A percentile compares a stretch with the other conserved stretches of the same genome.
These are phyloP conservation scores for Xestia ashworthii DNA, from an alignment of 2,888 invertebrate genomes.

Conservation along the genomic window DNA sequence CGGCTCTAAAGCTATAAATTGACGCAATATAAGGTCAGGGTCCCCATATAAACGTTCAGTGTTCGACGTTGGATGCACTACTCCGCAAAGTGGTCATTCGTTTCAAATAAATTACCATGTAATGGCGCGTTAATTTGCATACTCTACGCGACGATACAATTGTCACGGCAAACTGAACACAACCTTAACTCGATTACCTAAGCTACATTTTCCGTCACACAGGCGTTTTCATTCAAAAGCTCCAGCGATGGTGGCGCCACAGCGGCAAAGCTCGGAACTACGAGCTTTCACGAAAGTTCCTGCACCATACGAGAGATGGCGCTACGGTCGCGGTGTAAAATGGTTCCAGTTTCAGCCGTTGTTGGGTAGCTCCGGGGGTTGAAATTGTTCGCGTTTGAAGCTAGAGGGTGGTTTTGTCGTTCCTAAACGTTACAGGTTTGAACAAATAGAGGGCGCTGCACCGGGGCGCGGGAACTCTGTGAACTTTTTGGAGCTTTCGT, in stretches of 20 bases:
- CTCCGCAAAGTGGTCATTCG: slow-evolving; percentile 90
- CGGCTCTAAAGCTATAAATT: slow-evolving; percentile 88
- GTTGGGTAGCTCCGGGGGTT: slow-evolving; percentile 73
- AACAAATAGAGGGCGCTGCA: slow-evolving; percentile 76
- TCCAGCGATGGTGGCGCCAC: slow-evolving; percentile 76
- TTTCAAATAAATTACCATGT: slow-evolving; percentile 91
- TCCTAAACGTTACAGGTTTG: slow-evolving; percentile 59
- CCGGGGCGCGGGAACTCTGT: slow-evolving; percentile 7
- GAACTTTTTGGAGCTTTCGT: slow-evolving; percentile 41
- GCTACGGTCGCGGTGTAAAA: slow-evolving; percentile 71
- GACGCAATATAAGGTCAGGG: slow-evolving; percentile 90
- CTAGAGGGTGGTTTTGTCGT: slow-evolving; percentile 67
- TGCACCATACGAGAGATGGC: slow-evolving; percentile 86
- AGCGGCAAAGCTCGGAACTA: slow-evolving; percentile 81
- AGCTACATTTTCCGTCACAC: slow-evolving; percentile 69
- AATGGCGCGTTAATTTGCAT: slow-evolving; percentile 90
- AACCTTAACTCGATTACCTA: slow-evolving; percentile 72
- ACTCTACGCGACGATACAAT: slow-evolving; percentile 79
- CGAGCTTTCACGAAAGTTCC: slow-evolving; percentile 81
- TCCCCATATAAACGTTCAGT: slow-evolving; percentile 88
- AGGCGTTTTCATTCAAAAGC: slow-evolving; percentile 87
- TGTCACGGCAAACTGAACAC: slow-evolving; percentile 72
- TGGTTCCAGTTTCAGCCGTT: slow-evolving; percentile 65
- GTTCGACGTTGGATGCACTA: slow-evolving; percentile 87
- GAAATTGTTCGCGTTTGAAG: slow-evolving; percentile 67